Conservation (phyloP, 92 coral and sea anemone genomes). For the Palythoa grandiflora region DNA sequence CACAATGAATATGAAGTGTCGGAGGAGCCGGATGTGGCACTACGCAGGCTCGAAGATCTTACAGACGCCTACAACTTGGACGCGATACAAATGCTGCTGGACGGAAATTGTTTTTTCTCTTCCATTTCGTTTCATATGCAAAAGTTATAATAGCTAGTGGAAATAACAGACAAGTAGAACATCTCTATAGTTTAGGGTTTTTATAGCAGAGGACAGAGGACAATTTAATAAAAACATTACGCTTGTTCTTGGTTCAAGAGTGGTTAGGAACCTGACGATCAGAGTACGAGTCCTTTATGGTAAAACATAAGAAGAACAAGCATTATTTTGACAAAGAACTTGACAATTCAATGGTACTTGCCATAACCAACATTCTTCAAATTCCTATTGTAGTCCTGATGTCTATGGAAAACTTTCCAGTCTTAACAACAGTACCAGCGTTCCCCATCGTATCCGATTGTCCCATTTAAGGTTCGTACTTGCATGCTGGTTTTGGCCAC, state of each 20-base stretch:
- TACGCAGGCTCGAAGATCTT: conserved; percentile 21
- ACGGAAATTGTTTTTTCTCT: conserved; percentile 16
- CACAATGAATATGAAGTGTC: conserved; percentile 11
- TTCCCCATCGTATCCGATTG: no score
- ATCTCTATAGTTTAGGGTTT: conserved; percentile 14
- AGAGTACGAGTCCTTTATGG: conserved; percentile 28
- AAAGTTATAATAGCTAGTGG: not conserved
- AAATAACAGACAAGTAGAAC: conserved; percentile 10
- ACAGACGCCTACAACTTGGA: conserved; percentile 13
- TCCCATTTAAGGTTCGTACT: no score
- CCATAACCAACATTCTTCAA: not conserved
- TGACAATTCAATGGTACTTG: conserved; percentile 30
- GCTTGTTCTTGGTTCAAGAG: conserved; percentile 36
- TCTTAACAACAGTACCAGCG: no score
- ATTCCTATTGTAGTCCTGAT: no score
- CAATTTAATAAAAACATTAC: not conserved
- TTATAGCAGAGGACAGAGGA: not conserved
- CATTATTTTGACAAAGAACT: conserved; percentile 46
- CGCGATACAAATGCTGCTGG: conserved; percentile 2
- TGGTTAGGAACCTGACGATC: conserved; percentile 27
- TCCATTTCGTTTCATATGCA: conserved; percentile 1
- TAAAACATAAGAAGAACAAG: conserved; percentile 42
- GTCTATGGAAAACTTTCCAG: no score
- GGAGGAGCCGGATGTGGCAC: not conserved
- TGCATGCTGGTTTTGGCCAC: no score